Conservation (phyloP, 2,113 vertebrate species). For the Otolemur garnettii region DNA sequence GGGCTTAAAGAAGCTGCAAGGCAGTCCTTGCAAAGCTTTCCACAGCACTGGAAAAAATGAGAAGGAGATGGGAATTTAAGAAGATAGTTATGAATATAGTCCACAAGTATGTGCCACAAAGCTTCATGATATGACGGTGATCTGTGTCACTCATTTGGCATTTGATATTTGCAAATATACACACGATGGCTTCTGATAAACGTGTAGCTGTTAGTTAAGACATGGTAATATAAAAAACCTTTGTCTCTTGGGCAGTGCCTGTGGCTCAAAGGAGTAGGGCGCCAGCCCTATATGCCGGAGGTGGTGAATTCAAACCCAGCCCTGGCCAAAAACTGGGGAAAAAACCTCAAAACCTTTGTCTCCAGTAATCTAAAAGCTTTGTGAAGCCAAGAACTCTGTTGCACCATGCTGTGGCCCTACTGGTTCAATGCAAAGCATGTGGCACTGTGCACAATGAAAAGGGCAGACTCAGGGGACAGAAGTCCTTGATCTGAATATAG, state of each 20-base stretch:
- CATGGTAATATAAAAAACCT: background rate
- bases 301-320: no score
- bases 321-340: no score
- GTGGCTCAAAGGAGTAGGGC: no score
- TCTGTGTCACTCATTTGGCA: background rate
- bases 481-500: background rate
- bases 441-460: rapidly evolving
- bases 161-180: background rate
- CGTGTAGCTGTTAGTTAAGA: background rate
- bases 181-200: background rate
- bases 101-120: background rate
- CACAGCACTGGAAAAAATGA: background rate
- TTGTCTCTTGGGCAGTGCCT: no score
- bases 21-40: background rate
- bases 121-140: background rate
- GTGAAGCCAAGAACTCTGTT: background rate
- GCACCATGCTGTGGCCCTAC: background rate
- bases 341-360: background rate
- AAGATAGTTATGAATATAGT: background rate
- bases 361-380: background rate
- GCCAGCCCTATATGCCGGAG: no score
- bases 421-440: background rate
- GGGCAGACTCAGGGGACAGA: background rate
- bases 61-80: background rate
- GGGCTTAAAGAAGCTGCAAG: background rate